phyloP scores from a whole-genome alignment of 1,140 invertebrate genomes.

The Brachystomella parvula region DNA sequence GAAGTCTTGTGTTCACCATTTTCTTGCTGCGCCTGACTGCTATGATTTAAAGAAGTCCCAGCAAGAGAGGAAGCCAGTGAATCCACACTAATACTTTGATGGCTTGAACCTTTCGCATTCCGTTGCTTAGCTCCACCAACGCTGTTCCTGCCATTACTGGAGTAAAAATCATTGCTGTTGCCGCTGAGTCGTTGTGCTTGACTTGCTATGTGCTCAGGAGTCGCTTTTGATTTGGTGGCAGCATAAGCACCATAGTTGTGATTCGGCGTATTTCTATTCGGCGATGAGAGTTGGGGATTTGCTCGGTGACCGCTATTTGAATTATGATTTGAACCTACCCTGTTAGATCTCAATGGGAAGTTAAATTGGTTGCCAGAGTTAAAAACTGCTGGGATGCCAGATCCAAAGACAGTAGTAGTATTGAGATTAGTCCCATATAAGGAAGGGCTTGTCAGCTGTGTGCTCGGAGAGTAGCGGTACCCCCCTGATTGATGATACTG shows the following conservation, averaged over 20 bases:
- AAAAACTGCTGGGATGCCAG: neutral
- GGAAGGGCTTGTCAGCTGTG: neutral
- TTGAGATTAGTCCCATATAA: neutral
- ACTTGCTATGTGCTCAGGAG: neutral
- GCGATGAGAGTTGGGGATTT: neutral
- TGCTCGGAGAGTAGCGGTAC: neutral
- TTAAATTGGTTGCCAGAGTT: neutral
- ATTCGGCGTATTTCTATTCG: neutral
- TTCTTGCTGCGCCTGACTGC: neutral
- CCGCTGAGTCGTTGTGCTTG: neutral
- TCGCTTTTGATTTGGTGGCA: neutral
- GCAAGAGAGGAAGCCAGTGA: neutral
- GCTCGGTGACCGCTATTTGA: neutral
- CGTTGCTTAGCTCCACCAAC: neutral
- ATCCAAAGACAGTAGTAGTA: neutral
- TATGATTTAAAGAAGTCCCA: neutral
- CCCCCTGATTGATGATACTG: neutral
- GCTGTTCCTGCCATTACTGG: neutral
- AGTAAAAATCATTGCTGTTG: neutral
- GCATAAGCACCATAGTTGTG: neutral
- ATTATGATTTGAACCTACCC: neutral
- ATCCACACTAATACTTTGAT: neutral
- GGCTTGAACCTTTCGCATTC: neutral
- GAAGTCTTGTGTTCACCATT: neutral
- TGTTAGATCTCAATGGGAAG: neutral